Percentiles rank a stretch among this genome's conserved stretches.
Evolutionary conservation across 2,888 invertebrate genomes (phyloP).

Genomic region (Drosophila seclusa): DNA sequence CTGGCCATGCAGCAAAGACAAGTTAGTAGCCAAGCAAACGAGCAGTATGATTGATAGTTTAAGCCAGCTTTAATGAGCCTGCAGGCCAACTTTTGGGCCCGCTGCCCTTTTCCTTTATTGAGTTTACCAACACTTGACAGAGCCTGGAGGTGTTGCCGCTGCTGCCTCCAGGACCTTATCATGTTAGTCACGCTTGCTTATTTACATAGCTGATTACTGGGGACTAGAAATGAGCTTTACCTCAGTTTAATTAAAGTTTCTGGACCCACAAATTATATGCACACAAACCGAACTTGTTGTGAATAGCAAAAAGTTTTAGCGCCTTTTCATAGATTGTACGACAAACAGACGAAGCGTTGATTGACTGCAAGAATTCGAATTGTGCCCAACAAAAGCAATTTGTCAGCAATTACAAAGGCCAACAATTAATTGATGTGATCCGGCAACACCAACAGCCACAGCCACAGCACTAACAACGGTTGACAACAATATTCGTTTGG

Average conservation of each 20-base stretch:
- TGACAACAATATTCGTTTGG: slow-evolving; percentile 3
- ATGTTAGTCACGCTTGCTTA: slow-evolving; percentile 42
- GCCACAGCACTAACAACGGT: not conserved
- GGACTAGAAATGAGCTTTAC: slow-evolving; percentile 6
- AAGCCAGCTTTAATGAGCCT: slow-evolving; percentile 62
- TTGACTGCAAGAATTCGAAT: slow-evolving; percentile 4
- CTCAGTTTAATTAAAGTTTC: slow-evolving; percentile 54
- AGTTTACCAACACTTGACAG: slow-evolving; percentile 8
- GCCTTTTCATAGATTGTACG: slow-evolving; percentile 54
- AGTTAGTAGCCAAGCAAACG: slow-evolving; percentile 22
- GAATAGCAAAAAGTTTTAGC: slow-evolving; percentile 35
- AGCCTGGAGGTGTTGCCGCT: not conserved
- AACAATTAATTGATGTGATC: slow-evolving; percentile 47
- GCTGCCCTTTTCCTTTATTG: not conserved
- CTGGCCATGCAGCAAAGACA: slow-evolving; percentile 32
- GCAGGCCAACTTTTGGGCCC: slow-evolving; percentile 14
- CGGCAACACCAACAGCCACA: slow-evolving; percentile 6
- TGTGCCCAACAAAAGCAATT: slow-evolving; percentile 49
- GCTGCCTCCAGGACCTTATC: not conserved
- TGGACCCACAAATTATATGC: slow-evolving; percentile 6
- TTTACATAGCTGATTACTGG: slow-evolving; percentile 62
- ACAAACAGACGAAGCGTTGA: slow-evolving; percentile 12
- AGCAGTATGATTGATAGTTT: slow-evolving; percentile 64
- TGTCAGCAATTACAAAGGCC: slow-evolving; percentile 50
- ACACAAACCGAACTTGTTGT: slow-evolving; percentile 11